Conservation (phyloP, 2,888 invertebrate species). For the Antheraea yamamai region DNA sequence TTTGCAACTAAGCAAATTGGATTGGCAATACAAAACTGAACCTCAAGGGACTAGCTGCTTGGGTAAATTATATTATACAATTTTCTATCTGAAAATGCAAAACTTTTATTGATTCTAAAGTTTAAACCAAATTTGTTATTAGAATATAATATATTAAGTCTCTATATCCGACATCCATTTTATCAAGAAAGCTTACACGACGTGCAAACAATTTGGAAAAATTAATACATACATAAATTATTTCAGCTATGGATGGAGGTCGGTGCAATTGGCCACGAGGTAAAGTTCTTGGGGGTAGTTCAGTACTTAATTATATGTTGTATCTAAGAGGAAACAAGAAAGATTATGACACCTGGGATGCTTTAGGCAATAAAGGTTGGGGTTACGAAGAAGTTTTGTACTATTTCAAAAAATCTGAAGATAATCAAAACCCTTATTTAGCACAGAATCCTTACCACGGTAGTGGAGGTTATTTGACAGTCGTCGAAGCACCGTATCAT, state of each 20-base stretch:
- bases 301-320: constrained; percentile 95
- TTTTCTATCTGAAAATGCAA: background rate
- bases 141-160: background rate
- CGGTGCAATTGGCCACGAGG: constrained; percentile 96
- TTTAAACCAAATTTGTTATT: background rate
- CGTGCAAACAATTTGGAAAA: background rate
- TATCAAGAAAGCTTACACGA: background rate
- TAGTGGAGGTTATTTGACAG: constrained; percentile 90
- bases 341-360: constrained; percentile 96
- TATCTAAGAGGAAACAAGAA: constrained; percentile 93
- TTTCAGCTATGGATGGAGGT: constrained; percentile 90
- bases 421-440: constrained; percentile 93
- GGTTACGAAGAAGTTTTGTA: constrained; percentile 89
- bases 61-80: constrained; percentile 75
- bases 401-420: constrained; percentile 95
- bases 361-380: constrained; percentile 94
- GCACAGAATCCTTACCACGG: constrained; percentile 90
- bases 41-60: constrained; percentile 91
- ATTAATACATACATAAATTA: constrained; percentile 21
- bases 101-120: background rate
- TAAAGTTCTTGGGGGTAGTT: constrained; percentile 94
- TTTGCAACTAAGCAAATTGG: constrained; percentile 91
- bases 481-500: constrained; percentile 93
- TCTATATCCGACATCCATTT: background rate
- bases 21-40: constrained; percentile 97